Evolutionary conservation across 2,797 vertebrate genomes (phyloP), one percentile per base, ranked within the genome.

Genomic region (Chrysolophus pictus): DNA sequence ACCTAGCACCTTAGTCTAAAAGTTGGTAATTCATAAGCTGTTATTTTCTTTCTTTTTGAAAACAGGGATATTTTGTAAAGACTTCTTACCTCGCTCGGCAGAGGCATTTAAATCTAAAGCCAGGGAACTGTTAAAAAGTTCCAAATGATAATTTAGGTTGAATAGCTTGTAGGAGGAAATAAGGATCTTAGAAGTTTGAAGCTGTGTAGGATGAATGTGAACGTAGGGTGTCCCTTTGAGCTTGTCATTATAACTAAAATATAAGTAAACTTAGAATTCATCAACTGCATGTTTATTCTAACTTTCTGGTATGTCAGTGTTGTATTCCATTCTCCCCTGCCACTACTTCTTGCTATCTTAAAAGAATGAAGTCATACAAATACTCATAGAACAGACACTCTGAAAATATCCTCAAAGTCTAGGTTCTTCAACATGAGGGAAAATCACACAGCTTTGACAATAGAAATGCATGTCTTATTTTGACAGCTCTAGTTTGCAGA

Each of bases 11-110:
- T 75, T 68, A 33, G 17, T 11, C 9, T 78, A 2, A 55, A 53
- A 42, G 23, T 11, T 33, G 76, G 39, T 28, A 78, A 19, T 8
- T 68, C 1, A 0, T 11, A 62, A 64, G 2, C 4, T 72, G 15
- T 4, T 65, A 13, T 24, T 67, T 79, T 56, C 31, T 70, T 51
- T 49, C 10, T 64, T 6, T 44, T 79, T 69, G 64, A 46, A 41
- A 26, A 12, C 28, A 37, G 1, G 2, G 62, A 6, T 13, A 8
- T 3, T 71, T 82, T 74, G 77, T 11, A 9, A 55, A 15, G 8
- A 55, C 6, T 42, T 79, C n/a, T 69, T 10, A 14, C 44, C 3
- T 62, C 56, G 10, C 37, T 79, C n/a, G 71, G 35, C 19, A 31
- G 31, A 28, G 17, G 16, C 5, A n/a, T 59, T 22, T 37, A 35